Base-by-base conservation (phyloP, 2,888 invertebrate genomes). In the Lithodes maja region DNA sequence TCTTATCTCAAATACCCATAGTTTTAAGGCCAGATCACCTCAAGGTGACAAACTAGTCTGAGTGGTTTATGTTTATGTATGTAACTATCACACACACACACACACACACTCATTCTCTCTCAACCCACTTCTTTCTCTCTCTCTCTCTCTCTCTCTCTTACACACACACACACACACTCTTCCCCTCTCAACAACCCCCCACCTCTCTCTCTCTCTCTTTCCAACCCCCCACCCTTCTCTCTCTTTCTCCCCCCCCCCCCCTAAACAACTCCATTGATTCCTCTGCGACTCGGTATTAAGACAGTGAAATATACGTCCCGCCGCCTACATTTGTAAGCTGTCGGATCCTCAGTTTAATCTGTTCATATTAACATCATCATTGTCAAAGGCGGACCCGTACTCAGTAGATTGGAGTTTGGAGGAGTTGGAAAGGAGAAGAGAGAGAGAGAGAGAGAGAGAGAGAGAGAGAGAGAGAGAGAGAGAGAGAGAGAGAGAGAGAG, bases 311-410 rank as follows among this genome's bases (percentile, higher is more conserved):
- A 86, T 90, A 54, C 89, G 75, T 82, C 78, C 49, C 74, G 86
- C 53, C 33, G 53, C 53, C 61, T 49, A 83, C 89, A 90, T 90
- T 90, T 90, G 89, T 90, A 90, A 83, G 52, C 86, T 90, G 89
- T 90, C 89, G 54, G 77, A 69, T 71, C 52, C 33, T 53, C 86
- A 55, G 86, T 86, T 90, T 90, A 90, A 90, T 90, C 89, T 90
- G 82, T 90, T 83, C 86, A 82, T 90, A 90, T 90, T 86, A 90
- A 90, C 89, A 86, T 83, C 85, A 90, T 90, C 83, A 90, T 90
- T 90, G 89, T 86, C 89, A 90, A 86, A 90, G 75, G 52, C 81
- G 75, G 74, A 53, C 71, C 78, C 74, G n/a, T 71, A 54, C 80
- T 80, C 80, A 33, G 71, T 78, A 85, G 85, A 85, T 85, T 85